These are phyloP conservation scores for Chionomys nivalis DNA, from an alignment of 2,113 vertebrate species.

Conservation along the genomic window DNA sequence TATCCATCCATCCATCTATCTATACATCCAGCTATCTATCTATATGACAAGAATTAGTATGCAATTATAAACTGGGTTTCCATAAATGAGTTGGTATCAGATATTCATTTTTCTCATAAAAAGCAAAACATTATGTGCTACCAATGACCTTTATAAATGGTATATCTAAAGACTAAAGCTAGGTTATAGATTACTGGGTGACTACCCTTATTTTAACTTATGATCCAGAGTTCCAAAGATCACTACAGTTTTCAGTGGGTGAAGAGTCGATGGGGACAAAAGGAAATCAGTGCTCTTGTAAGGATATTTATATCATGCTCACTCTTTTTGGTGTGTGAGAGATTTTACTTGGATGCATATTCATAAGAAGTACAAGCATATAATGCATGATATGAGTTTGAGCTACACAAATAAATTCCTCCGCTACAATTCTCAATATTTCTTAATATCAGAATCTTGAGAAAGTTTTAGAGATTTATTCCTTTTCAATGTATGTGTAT, in stretches of 20 bases:
- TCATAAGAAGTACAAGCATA: neutral
- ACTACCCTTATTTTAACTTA: neutral
- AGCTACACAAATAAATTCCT: neutral
- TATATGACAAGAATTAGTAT: neutral
- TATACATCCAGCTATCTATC: neutral
- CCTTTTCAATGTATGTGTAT: neutral
- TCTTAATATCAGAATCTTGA: neutral
- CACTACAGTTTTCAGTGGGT: neutral
- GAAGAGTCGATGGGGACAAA: neutral
- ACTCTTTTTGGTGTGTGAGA: neutral
- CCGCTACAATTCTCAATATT: constrained; percentile 26
- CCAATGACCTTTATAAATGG: neutral
- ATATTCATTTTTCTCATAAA: neutral
- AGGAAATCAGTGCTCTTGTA: neutral
- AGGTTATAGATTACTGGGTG: neutral
- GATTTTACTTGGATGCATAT: neutral
- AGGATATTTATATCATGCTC: neutral
- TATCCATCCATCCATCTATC: no score
- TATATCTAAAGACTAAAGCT: neutral
- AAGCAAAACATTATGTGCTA: neutral
- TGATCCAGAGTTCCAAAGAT: neutral
- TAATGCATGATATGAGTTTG: neutral
- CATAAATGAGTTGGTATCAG: neutral
- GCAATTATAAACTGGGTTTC: neutral
- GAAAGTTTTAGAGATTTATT: neutral